Evolutionary conservation across 2,797 vertebrate genomes (phyloP), one percentile per base, ranked within the genome.

Genomic region (Megaceryle alcyon): DNA sequence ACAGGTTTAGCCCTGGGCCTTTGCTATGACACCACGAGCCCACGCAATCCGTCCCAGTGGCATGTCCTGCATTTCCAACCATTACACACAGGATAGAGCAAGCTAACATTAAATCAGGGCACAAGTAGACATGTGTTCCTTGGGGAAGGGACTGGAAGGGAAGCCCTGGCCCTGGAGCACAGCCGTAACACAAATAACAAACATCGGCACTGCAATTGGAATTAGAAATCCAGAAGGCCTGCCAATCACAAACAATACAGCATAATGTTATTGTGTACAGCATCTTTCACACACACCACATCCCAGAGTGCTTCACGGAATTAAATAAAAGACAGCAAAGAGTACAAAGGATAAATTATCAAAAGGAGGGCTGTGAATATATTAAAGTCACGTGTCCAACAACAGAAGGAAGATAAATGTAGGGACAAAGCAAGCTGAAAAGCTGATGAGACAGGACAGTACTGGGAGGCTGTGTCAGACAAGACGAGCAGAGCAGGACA

Each of bases 321-420:
- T 95, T 93, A 96, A 94, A 97, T 93, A 96, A 92, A 91, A 91
- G 92, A 94, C 84, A 94, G 92, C 82, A 53, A 86, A 81, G 76
- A 95, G 59, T 89, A 96, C 91, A 94, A 93, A 86, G 94, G 92
- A 94, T 92, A 90, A 96, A 95, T 91, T 97, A 94, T 85, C 20
- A 20, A 89, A 87, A 92, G 63, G 63, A 91, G 56, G 66, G 35
- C 76, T 83, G 82, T 75, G 92, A 95, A 96, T 93, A 97, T 93
- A 96, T 96, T 92, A 93, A 88, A 95, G 88, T 90, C 88, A 86
- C 90, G 82, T 70, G 94, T 51, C 63, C 85, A 88, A 6, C 76
- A 85, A 77, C n/a, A 63, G 72, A 78, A 85, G 51, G 89, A 88
- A 83, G 89, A 91, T 43, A 91, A 87, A 94, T 31, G 49, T 11